These are phyloP conservation scores for Oophaga pumilio DNA, from an alignment of 2,113 vertebrate species.

Conservation along the genomic window DNA sequence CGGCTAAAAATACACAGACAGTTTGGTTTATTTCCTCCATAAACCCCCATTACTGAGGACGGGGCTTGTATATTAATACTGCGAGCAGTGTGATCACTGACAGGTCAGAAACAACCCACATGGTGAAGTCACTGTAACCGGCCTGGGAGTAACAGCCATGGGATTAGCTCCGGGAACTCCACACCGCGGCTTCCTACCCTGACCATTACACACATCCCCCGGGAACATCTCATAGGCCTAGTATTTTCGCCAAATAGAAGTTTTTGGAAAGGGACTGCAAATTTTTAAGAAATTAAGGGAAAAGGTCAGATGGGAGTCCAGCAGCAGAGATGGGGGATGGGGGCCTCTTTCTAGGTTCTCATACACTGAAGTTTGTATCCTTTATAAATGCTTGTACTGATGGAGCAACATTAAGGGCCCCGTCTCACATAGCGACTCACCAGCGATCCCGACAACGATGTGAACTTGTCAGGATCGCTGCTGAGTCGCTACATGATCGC, in stretches of 20 bases:
- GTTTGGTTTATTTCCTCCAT: background rate
- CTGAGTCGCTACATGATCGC: too few relatives aligned
- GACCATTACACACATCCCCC: background rate
- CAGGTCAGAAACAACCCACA: background rate
- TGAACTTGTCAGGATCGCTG: too few relatives aligned
- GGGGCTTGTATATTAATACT: background rate
- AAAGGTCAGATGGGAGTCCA: too few relatives aligned
- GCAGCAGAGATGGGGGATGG: too few relatives aligned
- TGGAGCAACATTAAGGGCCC: too few relatives aligned
- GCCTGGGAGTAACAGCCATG: background rate
- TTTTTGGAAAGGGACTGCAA: background rate
- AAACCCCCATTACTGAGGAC: background rate
- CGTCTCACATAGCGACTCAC: too few relatives aligned
- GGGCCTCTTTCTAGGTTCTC: too few relatives aligned
- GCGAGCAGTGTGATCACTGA: background rate
- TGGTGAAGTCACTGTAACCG: background rate
- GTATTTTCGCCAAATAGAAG: background rate
- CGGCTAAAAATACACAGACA: conserved; percentile 4
- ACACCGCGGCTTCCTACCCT: background rate
- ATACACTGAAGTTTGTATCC: too few relatives aligned
- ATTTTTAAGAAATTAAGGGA: background rate
- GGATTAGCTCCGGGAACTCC: background rate
- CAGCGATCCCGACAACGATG: too few relatives aligned
- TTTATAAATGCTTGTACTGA: too few relatives aligned
- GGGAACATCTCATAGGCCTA: background rate